These are phyloP conservation scores for Mugil cephalus DNA, from an alignment of 2,113 vertebrate species.

Conservation along the genomic window DNA sequence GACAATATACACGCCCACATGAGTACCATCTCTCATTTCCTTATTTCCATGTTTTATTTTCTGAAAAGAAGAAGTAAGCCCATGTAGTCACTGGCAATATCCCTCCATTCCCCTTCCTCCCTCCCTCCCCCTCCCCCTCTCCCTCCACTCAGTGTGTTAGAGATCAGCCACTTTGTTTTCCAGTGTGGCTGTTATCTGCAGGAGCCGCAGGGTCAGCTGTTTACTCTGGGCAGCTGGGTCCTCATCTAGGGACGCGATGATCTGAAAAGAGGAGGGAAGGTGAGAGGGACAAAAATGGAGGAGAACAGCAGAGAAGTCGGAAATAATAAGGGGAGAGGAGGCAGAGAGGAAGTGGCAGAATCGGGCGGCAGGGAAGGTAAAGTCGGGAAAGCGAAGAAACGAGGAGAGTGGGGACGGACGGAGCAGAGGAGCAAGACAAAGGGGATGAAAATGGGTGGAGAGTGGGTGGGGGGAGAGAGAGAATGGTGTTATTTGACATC, in stretches of 20 bases:
- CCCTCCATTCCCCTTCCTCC: slow-evolving; percentile 35
- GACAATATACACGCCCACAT: slow-evolving; percentile 34
- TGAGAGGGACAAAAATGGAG: slow-evolving; percentile 6
- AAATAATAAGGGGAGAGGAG: slow-evolving; percentile 10
- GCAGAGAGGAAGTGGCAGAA: not conserved
- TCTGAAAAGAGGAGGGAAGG: slow-evolving; percentile 81
- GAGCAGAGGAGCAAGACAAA: slow-evolving; percentile 24
- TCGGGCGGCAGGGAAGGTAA: slow-evolving; percentile 4
- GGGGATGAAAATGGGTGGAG: slow-evolving; percentile 27
- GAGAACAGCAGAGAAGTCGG: slow-evolving; percentile 3
- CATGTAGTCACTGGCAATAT: slow-evolving; percentile 70
- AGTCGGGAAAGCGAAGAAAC: slow-evolving; percentile 2
- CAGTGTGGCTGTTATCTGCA: slow-evolving; percentile 95
- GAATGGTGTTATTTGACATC: slow-evolving; percentile 60
- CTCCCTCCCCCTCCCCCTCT: slow-evolving; percentile 5
- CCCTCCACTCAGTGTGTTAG: slow-evolving; percentile 82
- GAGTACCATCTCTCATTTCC: slow-evolving; percentile 47
- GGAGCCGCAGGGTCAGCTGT: slow-evolving; percentile 96
- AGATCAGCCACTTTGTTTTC: slow-evolving; percentile 99
- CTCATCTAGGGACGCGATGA: slow-evolving; percentile 95
- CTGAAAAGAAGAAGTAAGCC: slow-evolving; percentile 67
- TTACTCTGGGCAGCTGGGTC: slow-evolving; percentile 97
- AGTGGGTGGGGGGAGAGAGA: slow-evolving; percentile 24
- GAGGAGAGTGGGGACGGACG: not conserved
- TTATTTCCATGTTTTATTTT: slow-evolving; percentile 55